Base-by-base conservation (phyloP, 1,140 invertebrate species). In the Andricus grossulariae region DNA sequence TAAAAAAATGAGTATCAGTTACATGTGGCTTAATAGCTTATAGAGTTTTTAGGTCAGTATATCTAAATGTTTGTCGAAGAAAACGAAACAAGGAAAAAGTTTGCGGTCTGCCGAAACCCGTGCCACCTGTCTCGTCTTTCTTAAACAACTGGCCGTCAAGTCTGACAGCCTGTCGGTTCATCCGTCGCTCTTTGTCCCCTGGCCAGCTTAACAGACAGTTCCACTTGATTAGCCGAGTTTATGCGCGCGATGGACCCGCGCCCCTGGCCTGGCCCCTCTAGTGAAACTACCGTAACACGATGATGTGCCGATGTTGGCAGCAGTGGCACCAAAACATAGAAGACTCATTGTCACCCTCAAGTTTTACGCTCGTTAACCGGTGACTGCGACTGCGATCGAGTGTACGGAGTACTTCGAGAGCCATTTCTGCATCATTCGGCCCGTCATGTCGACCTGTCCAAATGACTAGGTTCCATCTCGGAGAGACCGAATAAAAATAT, bases 221-320 rank as follows among this genome's bases (percentile, higher is more conserved):
- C 88, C 88, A 85, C 83, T 90, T 90, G 88, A 90, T 90, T 90
- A 89, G 90, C 86, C 86, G 80, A 85, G 84, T 88, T 90, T 88
- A 88, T 87, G 84, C 86, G 86, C 85, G 85, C 85, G 85, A 86
- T 85, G 82, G 80, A 84, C 83, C 71, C 75, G 78, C 80, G 73
- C 60, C 80, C 52, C 71, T 71, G 25, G 25, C 25, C 25, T 32
- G 25, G 76, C 79, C 80, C 76, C 77, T 79, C 76, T 80, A 77
- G 74, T 75, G 66, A 80, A 79, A 76, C 78, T 76, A 73, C 77
- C 75, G 71, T 79, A 73, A 21, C 51, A 8, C 11, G 50, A 21
- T 73, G 51, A 55, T 25, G 15, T 39, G 16, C n/a, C 13, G 12
- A 55, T 21, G 73, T 72, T 52, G 74, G 70, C 52, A 25, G 74